A percentile compares a stretch with the other conserved stretches of the same genome.
These are phyloP conservation scores for Metacarcinus magister DNA, from an alignment of 2,888 invertebrate genomes.

Conservation along the genomic window DNA sequence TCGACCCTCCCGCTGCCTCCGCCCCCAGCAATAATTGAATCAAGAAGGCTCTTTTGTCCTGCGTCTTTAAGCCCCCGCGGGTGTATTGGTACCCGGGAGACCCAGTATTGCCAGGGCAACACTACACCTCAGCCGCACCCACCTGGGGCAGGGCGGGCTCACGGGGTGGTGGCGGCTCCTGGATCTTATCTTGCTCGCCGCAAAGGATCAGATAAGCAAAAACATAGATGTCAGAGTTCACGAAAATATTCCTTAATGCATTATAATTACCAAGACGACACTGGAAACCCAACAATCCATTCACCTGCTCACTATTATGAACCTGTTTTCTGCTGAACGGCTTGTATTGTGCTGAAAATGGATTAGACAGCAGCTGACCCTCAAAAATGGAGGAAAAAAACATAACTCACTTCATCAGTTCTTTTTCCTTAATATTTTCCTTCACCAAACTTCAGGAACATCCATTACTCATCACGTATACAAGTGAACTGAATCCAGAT, in stretches of 20 bases:
- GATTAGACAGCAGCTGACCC: background rate
- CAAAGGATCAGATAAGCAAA: background rate
- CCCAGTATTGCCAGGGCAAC: background rate
- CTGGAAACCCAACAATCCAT: background rate
- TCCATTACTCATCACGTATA: background rate
- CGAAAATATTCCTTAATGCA: background rate
- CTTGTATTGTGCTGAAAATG: background rate
- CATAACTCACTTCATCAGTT: background rate
- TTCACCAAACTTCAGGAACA: background rate
- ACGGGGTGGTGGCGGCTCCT: background rate
- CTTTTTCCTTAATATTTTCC: background rate
- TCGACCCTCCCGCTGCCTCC: conserved; percentile 41
- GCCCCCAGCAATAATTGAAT: conserved; percentile 36
- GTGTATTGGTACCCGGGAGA: conserved; percentile 29
- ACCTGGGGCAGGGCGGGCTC: background rate
- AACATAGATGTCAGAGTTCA: background rate
- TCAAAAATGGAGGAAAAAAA: background rate
- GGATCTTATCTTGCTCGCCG: background rate
- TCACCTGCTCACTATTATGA: background rate
- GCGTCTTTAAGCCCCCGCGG: conserved; percentile 40
- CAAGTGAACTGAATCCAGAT: background rate
- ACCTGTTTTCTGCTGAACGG: background rate
- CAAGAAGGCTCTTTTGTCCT: conserved; percentile 45
- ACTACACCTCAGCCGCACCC: background rate
- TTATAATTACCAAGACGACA: conserved; percentile 2